Evolutionary conservation across 2,888 invertebrate species (phyloP).

Genomic region (Pecten maximus): DNA sequence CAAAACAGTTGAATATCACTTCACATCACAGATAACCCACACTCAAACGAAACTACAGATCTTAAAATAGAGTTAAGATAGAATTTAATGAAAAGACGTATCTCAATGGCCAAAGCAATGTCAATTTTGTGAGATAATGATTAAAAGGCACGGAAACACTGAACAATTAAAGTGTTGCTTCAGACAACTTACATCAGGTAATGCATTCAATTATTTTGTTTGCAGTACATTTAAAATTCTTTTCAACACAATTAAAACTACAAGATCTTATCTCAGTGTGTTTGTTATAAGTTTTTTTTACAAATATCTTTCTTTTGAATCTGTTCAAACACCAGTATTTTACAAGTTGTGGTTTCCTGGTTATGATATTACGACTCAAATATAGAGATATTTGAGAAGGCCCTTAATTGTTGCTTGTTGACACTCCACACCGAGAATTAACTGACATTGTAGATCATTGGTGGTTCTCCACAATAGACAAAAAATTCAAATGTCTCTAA

Average conservation of each 20-base stretch:
- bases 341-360: background rate
- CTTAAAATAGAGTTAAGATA: slow-evolving; percentile 14
- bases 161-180: background rate
- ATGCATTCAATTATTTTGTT: slow-evolving; percentile 30
- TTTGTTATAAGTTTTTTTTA: slow-evolving; percentile 9
- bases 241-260: slow-evolving; percentile 30
- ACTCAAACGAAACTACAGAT: slow-evolving; percentile 12
- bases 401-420: background rate
- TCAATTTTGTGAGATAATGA: slow-evolving; percentile 15
- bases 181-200: background rate
- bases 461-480: background rate
- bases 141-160: slow-evolving; percentile 14
- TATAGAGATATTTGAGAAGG: background rate
- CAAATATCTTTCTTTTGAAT: background rate
- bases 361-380: slow-evolving; percentile 1
- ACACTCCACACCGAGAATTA: background rate
- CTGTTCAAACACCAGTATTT: background rate
- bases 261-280: background rate
- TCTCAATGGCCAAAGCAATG: slow-evolving; percentile 6
- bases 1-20: background rate
- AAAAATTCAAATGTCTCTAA: background rate
- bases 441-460: background rate
- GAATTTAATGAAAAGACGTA: slow-evolving; percentile 30
- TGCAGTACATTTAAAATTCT: slow-evolving; percentile 26
- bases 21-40: background rate